phyloP scores from a whole-genome alignment of 2,113 vertebrate genomes.

The Phoxinus phoxinus region DNA sequence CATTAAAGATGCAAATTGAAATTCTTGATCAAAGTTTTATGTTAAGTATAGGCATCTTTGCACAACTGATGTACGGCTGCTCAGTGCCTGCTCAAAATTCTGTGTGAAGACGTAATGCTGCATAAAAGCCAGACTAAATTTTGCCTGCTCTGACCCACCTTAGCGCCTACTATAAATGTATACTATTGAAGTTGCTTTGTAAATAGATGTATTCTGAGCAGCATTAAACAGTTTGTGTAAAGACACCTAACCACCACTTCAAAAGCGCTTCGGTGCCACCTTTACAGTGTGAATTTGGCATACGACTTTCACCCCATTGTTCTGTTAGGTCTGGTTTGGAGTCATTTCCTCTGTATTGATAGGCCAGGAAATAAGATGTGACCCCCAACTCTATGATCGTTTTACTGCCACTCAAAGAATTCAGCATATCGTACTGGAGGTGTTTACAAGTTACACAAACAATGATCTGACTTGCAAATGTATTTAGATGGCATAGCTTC shows the following conservation, averaged over 20 bases:
- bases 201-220: no score
- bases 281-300: no score
- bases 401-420: neutral
- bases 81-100: no score
- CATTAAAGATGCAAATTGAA: neutral
- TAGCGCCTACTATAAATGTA: no score
- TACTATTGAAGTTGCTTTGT: no score
- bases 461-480: conserved; percentile 22
- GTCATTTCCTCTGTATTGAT: neutral
- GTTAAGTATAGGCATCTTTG: neutral
- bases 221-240: no score
- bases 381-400: neutral
- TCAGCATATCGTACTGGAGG: neutral
- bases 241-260: no score
- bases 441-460: conserved; percentile 29
- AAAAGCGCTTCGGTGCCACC: no score
- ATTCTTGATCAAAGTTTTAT: neutral
- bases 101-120: no score
- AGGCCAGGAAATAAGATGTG: neutral
- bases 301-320: neutral
- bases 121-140: no score
- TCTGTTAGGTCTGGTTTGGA: neutral
- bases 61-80: no score
- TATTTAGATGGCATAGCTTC: conserved; percentile 29
- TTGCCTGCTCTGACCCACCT: no score